Percentiles rank a stretch among this genome's conserved stretches.
Conservation (phyloP, 2,113 vertebrate species). For the Puma concolor region DNA sequence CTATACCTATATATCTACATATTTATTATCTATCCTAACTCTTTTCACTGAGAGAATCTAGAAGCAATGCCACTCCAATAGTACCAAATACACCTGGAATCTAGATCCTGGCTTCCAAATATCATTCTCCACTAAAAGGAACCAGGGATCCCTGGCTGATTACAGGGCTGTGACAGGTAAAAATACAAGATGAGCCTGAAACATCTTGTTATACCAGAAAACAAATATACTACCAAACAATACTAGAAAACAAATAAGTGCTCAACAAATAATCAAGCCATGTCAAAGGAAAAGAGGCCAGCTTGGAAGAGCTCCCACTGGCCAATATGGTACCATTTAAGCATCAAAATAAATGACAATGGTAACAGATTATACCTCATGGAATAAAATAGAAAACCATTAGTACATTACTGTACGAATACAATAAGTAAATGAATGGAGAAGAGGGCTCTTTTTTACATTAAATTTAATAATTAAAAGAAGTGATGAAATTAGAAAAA, state of each 20-base stretch:
- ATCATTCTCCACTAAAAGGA: background rate
- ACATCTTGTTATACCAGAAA: background rate
- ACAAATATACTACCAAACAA: background rate
- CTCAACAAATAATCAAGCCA: background rate
- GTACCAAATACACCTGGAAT: background rate
- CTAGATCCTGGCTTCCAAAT: background rate
- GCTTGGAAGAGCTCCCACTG: background rate
- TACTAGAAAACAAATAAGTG: background rate
- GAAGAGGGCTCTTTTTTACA: background rate
- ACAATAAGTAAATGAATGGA: background rate
- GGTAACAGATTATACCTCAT: background rate
- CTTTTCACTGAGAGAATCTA: background rate
- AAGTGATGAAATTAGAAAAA: background rate
- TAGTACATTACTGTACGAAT: background rate
- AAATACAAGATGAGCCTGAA: background rate
- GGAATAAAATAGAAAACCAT: background rate
- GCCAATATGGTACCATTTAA: background rate
- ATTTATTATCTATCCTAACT: background rate
- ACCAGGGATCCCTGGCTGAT: background rate
- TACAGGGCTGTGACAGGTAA: background rate
- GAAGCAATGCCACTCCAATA: background rate
- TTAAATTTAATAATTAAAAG: constrained; percentile 19
- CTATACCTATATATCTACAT: background rate
- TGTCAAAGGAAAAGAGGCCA: background rate
- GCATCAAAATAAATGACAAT: background rate